Evolutionary conservation across 2,797 vertebrate species (phyloP), one percentile per base, ranked within the genome.

Genomic region (Sphenopsis melanotis): DNA sequence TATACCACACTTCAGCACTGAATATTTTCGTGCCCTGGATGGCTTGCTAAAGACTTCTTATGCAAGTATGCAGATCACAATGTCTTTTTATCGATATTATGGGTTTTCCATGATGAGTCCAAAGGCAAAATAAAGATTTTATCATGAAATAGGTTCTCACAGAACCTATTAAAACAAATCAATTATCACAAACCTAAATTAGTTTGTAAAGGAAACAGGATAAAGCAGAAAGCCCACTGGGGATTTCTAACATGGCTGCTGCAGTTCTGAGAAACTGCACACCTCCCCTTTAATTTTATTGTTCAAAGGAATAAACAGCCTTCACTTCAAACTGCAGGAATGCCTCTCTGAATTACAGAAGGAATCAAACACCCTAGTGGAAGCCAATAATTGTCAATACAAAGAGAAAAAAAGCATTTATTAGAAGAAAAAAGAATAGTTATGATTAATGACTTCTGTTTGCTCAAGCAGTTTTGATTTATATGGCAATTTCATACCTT

Each of bases 401-500:
- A 86, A 82, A 76, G 20, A 69, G 66, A 17, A 82, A 71, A 74
- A 79, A 60, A 20, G 0, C 10, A 10, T 22, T 65, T 83, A 74
- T 68, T 92, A 50, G 7, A 41, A 47, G 77, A 72, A 72, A 57
- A 32, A 2, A 6, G 19, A 53, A 24, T 44, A 57, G 13, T 57
- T 92, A 61, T 61, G 78, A 92, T 90, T 90, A 92, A 95, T 92
- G 56, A 57, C 49, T 92, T 90, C 41, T 70, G 49, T 92, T 95
- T 90, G 66, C 37, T 85, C 24, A 53, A 60, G 64, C 29, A 49
- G 22, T 74, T 90, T 65, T 95, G 84, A 89, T 93, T 95, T 92
- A 87, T 87, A 49, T 74, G 26, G 36, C 46, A 77, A 70, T 90
- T 92, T 90, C 68, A 39, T 85, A 66, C 47, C 83, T 87, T 61